Evolutionary conservation across 92 coral and sea anemone species (phyloP).

Genomic region (Bergia sp.): DNA sequence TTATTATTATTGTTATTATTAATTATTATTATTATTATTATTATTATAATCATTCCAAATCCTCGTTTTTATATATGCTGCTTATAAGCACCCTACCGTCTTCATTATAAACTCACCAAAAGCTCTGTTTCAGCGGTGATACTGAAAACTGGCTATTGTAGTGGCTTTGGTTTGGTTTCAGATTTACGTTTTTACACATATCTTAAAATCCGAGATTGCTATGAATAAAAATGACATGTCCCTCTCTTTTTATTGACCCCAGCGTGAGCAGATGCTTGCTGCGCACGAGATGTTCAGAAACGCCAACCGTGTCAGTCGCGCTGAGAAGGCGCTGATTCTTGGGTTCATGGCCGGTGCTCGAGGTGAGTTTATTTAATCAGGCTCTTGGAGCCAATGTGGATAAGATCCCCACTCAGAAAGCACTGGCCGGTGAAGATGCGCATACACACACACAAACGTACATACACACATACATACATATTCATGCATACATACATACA

Average conservation of each 20-base stretch:
- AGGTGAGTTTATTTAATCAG: slow-evolving; percentile 55
- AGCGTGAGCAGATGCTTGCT: slow-evolving; percentile 99
- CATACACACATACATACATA: neutral
- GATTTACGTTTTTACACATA: no score
- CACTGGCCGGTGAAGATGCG: neutral
- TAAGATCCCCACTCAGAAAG: neutral
- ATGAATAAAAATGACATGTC: neutral
- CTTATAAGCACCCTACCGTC: no score
- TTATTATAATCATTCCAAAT: no score
- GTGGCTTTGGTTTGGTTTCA: no score
- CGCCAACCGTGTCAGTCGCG: slow-evolving; percentile 96
- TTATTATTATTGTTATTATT: no score
- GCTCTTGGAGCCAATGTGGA: neutral
- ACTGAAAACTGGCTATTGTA: no score
- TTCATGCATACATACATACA: neutral
- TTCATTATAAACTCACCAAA: no score
- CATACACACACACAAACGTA: neutral
- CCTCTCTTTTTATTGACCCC: neutral
- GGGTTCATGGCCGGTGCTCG: slow-evolving; percentile 99
- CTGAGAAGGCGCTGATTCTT: slow-evolving; percentile 96
- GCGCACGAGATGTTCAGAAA: slow-evolving; percentile 98
- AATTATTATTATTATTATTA: no score
- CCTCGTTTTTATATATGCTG: no score
- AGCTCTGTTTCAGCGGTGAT: no score
- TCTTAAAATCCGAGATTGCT: no score